These are phyloP conservation scores for Anarrhichthys ocellatus DNA, from an alignment of 2,113 vertebrate genomes.

Conservation along the genomic window DNA sequence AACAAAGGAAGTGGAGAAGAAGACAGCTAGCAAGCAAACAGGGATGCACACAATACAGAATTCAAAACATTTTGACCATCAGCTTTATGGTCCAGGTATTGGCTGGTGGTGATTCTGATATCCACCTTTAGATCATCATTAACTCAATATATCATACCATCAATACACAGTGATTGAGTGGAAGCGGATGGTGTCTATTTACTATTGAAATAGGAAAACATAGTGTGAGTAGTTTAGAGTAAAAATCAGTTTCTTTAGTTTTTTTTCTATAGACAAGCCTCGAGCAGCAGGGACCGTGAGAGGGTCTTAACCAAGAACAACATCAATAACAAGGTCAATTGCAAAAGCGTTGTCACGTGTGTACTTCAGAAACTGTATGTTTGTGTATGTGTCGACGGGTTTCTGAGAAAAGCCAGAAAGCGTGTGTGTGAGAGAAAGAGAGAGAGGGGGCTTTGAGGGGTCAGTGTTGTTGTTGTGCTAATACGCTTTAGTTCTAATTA, in stretches of 20 bases:
- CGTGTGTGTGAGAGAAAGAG: not conserved
- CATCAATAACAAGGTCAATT: constrained; percentile 67
- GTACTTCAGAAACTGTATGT: constrained; percentile 1
- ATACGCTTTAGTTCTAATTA: constrained; percentile 75
- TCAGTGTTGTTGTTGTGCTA: constrained; percentile 66
- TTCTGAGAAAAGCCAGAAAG: not conserved
- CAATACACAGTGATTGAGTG: not conserved
- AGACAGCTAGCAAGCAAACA: not conserved
- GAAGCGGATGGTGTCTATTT: not conserved
- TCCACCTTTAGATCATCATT: not conserved
- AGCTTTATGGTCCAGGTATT: not conserved
- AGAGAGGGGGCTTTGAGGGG: constrained; percentile 36
- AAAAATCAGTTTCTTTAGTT: constrained; percentile 1
- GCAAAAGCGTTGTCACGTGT: not conserved
- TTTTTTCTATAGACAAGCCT: constrained; percentile 21
- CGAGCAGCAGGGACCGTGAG: constrained; percentile 70
- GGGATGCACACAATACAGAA: not conserved
- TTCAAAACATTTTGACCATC: not conserved
- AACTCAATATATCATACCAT: not conserved
- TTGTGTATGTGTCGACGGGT: not conserved
- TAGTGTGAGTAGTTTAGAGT: not conserved
- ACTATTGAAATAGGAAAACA: not conserved
- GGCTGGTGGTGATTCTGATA: not conserved
- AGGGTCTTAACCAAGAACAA: constrained; percentile 70
- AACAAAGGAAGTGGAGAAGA: not conserved